Percentiles rank a stretch among this genome's conserved stretches.
Conservation (phyloP, 2,797 vertebrate genomes). For the Hoplostethus mediterraneus region DNA sequence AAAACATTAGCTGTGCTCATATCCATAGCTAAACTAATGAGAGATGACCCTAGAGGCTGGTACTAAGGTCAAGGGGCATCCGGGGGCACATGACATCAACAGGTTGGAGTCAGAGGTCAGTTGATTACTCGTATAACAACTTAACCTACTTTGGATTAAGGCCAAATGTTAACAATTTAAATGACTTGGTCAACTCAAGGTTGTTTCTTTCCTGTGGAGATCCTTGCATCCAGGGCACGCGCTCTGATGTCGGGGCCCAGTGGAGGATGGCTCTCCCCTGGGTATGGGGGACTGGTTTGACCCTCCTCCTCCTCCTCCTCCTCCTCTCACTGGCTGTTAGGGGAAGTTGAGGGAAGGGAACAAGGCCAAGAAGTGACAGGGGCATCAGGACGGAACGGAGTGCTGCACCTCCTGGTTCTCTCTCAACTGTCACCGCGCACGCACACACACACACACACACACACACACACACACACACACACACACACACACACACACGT, state of each 20-base stretch:
- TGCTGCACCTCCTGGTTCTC: slow-evolving; percentile 59
- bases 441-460: slow-evolving; percentile 21
- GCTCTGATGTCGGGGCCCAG: slow-evolving; percentile 56
- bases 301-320: slow-evolving; percentile 26
- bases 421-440: slow-evolving; percentile 77
- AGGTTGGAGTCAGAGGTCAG: neutral
- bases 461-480: slow-evolving; percentile 22
- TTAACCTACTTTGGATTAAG: neutral
- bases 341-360: slow-evolving; percentile 79
- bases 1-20: slow-evolving; percentile 5
- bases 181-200: slow-evolving; percentile 12
- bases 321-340: slow-evolving; percentile 49
- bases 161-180: slow-evolving; percentile 13
- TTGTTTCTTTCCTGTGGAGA: slow-evolving; percentile 60
- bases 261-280: slow-evolving; percentile 58
- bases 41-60: neutral
- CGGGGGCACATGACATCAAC: neutral
- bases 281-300: slow-evolving; percentile 57
- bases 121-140: neutral
- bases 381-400: slow-evolving; percentile 80
- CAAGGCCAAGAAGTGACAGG: slow-evolving; percentile 84
- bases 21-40: neutral
- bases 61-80: neutral
- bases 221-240: slow-evolving; percentile 50
- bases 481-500: slow-evolving; percentile 23